These are phyloP conservation scores for Ypsolopha scabrella DNA, from an alignment of 2,888 invertebrate species.

Conservation along the genomic window DNA sequence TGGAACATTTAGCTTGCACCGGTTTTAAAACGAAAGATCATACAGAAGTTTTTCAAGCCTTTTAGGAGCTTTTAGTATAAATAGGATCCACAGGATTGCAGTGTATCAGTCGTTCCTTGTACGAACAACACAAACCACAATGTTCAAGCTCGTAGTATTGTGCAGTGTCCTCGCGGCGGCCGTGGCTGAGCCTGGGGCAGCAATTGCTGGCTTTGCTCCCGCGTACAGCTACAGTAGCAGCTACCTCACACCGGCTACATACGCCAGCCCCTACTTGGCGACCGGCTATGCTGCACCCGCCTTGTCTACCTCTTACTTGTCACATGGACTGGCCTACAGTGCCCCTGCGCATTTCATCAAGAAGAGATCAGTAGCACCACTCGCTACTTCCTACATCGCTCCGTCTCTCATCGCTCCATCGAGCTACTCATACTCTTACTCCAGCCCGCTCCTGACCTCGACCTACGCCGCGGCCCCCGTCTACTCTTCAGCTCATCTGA, in stretches of 20 bases:
- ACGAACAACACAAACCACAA: slow-evolving; percentile 10
- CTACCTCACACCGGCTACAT: slow-evolving; percentile 17
- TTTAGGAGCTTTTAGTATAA: background rate
- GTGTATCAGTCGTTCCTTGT: background rate
- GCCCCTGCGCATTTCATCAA: slow-evolving; percentile 36
- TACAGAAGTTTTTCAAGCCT: slow-evolving; percentile 10
- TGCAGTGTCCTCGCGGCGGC: slow-evolving; percentile 54
- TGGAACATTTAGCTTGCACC: background rate
- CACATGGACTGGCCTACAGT: slow-evolving; percentile 12
- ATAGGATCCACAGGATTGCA: background rate
- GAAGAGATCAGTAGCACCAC: slow-evolving; percentile 30
- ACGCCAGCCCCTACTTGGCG: slow-evolving; percentile 6
- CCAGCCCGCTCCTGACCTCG: slow-evolving; percentile 24
- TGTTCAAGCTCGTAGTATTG: slow-evolving; percentile 46
- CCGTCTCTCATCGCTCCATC: slow-evolving; percentile 21
- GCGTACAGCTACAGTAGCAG: slow-evolving; percentile 12
- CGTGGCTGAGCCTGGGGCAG: slow-evolving; percentile 27
- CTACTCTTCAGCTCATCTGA: slow-evolving; percentile 21
- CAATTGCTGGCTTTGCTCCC: slow-evolving; percentile 21
- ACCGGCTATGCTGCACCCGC: background rate
- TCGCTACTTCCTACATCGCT: slow-evolving; percentile 19
- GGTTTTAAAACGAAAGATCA: background rate
- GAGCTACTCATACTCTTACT: slow-evolving; percentile 13
- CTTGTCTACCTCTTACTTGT: background rate
- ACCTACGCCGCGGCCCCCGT: slow-evolving; percentile 26